A percentile compares a stretch with the other conserved stretches of the same genome.
Conservation (phyloP, 2,113 vertebrate species). For the Vimba vimba region DNA sequence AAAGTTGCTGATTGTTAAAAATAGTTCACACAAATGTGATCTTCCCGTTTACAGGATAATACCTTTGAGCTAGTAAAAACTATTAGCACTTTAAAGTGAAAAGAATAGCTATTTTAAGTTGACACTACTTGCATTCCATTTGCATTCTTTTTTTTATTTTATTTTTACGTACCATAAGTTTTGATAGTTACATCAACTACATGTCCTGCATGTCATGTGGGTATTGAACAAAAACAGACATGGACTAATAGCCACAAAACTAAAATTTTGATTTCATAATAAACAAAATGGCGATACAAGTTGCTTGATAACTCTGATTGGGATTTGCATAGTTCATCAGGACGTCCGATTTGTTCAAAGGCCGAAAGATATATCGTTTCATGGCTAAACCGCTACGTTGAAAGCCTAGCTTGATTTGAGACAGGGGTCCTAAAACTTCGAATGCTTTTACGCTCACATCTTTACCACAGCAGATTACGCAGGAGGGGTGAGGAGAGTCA, state of each 20-base stretch:
- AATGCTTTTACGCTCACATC: constrained; percentile 68
- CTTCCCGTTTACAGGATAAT: neutral
- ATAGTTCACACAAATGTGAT: neutral
- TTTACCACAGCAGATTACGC: constrained; percentile 69
- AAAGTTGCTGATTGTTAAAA: neutral
- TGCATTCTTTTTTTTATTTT: neutral
- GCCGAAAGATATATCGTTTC: neutral
- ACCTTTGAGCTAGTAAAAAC: neutral
- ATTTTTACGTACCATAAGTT: neutral
- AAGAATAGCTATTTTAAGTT: neutral
- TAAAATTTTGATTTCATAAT: neutral
- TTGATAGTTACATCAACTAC: neutral
- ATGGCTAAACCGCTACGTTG: neutral
- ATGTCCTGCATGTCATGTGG: neutral
- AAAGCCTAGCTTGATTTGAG: constrained; percentile 14
- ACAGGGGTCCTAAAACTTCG: constrained; percentile 38
- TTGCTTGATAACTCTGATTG: neutral
- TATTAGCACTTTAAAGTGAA: neutral
- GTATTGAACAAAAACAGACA: neutral
- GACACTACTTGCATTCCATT: neutral
- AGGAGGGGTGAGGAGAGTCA: constrained; percentile 61
- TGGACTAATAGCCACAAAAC: neutral
- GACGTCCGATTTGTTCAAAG: constrained; percentile 2
- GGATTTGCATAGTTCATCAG: constrained; percentile 43
- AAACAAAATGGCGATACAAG: neutral